phyloP scores from a whole-genome alignment of 1,140 invertebrate genomes.

The Drosophila truncata region DNA sequence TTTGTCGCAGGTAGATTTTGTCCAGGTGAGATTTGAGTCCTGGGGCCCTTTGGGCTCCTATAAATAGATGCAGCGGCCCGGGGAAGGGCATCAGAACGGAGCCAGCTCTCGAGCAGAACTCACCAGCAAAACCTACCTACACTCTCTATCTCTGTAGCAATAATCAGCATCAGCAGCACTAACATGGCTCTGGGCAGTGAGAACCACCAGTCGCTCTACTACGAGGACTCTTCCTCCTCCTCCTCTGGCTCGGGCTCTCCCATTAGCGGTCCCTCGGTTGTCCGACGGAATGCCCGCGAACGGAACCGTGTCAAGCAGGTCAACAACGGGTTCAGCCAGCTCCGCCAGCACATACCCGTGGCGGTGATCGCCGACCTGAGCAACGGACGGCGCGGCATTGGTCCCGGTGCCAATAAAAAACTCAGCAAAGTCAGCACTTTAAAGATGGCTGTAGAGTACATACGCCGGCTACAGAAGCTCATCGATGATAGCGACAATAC shows the following conservation, averaged over 20 bases:
- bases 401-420: constrained; percentile 91
- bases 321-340: constrained; percentile 96
- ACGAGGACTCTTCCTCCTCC: constrained; percentile 28
- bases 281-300: constrained; percentile 96
- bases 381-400: constrained; percentile 87
- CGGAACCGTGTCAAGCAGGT: constrained; percentile 97
- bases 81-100: constrained; percentile 84
- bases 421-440: constrained; percentile 98
- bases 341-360: constrained; percentile 94
- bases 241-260: constrained; percentile 3
- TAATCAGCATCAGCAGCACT: not conserved
- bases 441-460: constrained; percentile 97
- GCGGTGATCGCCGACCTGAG: constrained; percentile 90
- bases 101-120: constrained; percentile 58
- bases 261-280: constrained; percentile 88
- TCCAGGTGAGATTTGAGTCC: constrained; percentile 50
- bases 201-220: constrained; percentile 37
- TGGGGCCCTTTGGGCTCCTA: constrained; percentile 49
- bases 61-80: constrained; percentile 74
- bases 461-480: constrained; percentile 93
- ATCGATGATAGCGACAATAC: constrained; percentile 85
- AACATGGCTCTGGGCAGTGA: constrained; percentile 50
- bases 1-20: constrained; percentile 44
- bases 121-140: constrained; percentile 11
- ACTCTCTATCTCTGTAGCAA: not conserved